Base-by-base conservation (phyloP, 2,888 invertebrate species). In the Kuschelorhynchus macadamiae region DNA sequence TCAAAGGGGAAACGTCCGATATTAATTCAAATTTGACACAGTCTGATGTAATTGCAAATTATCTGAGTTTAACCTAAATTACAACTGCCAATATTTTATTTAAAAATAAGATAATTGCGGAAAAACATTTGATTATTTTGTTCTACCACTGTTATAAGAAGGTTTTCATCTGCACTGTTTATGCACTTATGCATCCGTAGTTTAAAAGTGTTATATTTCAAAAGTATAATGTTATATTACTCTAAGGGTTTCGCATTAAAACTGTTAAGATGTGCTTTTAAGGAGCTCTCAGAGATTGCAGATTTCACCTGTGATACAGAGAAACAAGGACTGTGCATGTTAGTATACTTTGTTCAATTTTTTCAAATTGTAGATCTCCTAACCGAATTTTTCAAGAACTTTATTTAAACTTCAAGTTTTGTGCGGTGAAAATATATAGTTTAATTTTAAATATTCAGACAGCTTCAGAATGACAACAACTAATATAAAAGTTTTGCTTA, bases 241-340 rank as follows among this genome's bases (percentile, higher is more conserved):
- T 44, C 20, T 44, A 57, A 46, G 12, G 18, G 32, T 12, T 46
- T 33, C 14, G 21, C 42, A 30, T 44, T 30, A 42, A n/a, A 61
- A 61, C 17, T 20, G 42, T 33, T 62, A 36, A 42, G 50, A 52
- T 14, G 50, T 44, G 20, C 46, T 42, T 41, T 52, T 41, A 42
- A 0, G 16, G 42, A 42, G 56, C 50, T 57, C 50, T 64, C 33
- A 49, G 30, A 77, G 70, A 79, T 82, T 82, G 78, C 82, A 83
- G 82, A 83, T 80, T 75, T 78, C 77, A 79, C 81, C 82, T 84
- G 84, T 84, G 83, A 83, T 83, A 83, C 82, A 82, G 84, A 84
- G 83, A 84, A 82, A 81, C 77, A 84, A 81, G 84, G 83, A 84
- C 84, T 84, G 83, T 79, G 80, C 79, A 78, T 78, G 64, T 76